Conservation (phyloP, 2,888 invertebrate species). For the Aspidapion aeneum region DNA sequence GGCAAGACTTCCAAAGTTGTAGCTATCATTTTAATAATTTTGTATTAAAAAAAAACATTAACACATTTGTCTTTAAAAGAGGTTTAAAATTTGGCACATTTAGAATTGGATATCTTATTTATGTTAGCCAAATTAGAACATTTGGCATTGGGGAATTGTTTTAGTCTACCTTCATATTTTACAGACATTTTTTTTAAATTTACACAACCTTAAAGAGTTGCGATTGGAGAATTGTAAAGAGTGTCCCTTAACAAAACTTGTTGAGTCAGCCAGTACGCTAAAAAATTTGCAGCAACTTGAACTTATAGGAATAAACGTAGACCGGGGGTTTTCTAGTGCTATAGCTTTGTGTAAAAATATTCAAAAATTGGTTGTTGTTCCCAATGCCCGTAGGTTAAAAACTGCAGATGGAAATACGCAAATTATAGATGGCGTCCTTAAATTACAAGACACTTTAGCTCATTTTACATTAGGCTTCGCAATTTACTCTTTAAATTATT, state of each 20-base stretch:
- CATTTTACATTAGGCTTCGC: not conserved
- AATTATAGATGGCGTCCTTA: not conserved
- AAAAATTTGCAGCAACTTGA: not conserved
- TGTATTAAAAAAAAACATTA: not conserved
- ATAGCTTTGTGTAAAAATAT: not conserved
- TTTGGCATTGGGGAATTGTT: not conserved
- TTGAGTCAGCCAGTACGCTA: not conserved
- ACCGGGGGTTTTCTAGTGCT: not conserved
- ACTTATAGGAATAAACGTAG: not conserved
- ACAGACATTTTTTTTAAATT: not conserved
- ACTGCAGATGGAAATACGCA: not conserved
- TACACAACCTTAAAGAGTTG: not conserved
- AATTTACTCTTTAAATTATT: not conserved
- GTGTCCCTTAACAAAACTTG: not conserved
- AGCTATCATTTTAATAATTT: not conserved
- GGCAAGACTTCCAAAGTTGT: slow-evolving; percentile 8
- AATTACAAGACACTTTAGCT: not conserved
- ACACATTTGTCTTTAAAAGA: not conserved
- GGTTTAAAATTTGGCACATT: not conserved
- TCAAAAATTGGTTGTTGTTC: not conserved
- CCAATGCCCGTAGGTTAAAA: not conserved
- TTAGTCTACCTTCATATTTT: not conserved
- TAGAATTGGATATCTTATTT: not conserved
- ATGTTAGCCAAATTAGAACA: not conserved
- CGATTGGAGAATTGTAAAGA: slow-evolving; percentile 1